phyloP scores from a whole-genome alignment of 1,140 invertebrate genomes.

The Cydia amplana region DNA sequence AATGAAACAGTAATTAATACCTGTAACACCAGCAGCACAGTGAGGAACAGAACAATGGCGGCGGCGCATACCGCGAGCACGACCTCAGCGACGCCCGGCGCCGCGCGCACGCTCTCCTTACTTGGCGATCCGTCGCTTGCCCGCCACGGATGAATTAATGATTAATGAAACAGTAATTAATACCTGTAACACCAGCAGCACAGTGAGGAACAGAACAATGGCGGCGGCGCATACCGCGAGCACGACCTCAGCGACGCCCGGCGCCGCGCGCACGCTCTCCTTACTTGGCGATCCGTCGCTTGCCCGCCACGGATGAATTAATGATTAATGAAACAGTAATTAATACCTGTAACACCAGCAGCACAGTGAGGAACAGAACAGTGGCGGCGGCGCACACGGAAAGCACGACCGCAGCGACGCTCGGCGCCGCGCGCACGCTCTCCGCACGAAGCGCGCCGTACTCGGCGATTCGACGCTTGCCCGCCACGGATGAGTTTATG shows the following conservation, averaged over 20 bases:
- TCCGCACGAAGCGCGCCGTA: conserved; percentile 74
- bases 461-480: conserved; percentile 86
- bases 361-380: conserved; percentile 42
- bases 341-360: conserved; percentile 48
- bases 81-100: too few relatives aligned
- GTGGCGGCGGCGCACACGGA: conserved; percentile 55
- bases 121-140: too few relatives aligned
- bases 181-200: conserved; percentile 50
- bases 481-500: conserved; percentile 86
- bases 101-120: too few relatives aligned
- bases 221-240: conserved; percentile 58
- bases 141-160: too few relatives aligned
- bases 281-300: conserved; percentile 84
- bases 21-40: too few relatives aligned
- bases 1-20: too few relatives aligned
- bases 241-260: conserved; percentile 57
- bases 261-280: conserved; percentile 62
- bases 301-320: conserved; percentile 86
- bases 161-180: neutral
- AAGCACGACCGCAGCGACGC: conserved; percentile 57
- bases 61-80: too few relatives aligned
- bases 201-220: conserved; percentile 42
- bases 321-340: too few relatives aligned
- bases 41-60: too few relatives aligned
- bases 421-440: conserved; percentile 60